Conservation (phyloP, 2,797 vertebrate species). For the Phataginus tetradactyla region DNA sequence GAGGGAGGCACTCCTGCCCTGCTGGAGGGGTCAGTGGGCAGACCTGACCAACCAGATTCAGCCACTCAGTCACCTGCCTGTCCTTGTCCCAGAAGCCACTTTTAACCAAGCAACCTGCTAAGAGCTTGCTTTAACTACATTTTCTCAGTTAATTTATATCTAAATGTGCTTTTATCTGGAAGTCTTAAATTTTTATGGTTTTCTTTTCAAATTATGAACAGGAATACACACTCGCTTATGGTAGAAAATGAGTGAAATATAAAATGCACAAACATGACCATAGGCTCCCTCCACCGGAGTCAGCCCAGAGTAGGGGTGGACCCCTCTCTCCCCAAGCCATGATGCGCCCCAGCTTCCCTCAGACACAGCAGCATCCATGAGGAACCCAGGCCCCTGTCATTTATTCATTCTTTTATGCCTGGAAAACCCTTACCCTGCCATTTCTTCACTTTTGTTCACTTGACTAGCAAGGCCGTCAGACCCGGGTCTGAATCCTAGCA, state of each 20-base stretch:
- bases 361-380: rapidly evolving
- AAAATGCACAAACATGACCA: not conserved
- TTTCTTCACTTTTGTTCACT: not conserved
- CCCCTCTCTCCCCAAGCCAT: not conserved
- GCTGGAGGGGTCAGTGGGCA: not conserved
- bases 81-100: not conserved
- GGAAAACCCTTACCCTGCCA: not conserved
- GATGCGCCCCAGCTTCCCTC: not conserved
- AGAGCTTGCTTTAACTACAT: not conserved
- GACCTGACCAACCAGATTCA: not conserved
- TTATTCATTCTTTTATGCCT: too few relatives aligned
- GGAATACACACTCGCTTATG: not conserved
- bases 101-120: not conserved
- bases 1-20: not conserved
- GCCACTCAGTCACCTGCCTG: not conserved
- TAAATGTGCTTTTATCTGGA: not conserved
- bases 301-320: rapidly evolving
- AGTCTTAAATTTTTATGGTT: not conserved
- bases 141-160: not conserved
- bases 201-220: not conserved
- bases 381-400: not conserved
- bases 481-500: not conserved
- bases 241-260: not conserved
- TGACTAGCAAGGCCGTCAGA: not conserved
- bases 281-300: too few relatives aligned